Percentiles rank a stretch among this genome's conserved stretches.
Evolutionary conservation across 1,140 invertebrate genomes (phyloP).

Genomic region (Coptotermes formosanus): DNA sequence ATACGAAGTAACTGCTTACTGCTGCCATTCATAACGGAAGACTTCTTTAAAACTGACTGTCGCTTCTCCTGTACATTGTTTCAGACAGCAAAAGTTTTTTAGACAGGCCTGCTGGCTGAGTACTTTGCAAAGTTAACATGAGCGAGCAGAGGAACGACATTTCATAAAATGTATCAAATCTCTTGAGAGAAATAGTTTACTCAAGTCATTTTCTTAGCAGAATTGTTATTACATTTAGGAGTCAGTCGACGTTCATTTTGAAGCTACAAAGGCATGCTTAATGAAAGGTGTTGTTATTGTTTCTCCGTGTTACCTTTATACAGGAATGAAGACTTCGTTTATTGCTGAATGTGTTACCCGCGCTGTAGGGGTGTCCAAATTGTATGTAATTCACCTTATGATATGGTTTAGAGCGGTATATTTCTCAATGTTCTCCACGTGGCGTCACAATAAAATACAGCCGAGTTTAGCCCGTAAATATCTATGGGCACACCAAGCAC

Average conservation of each 20-base stretch:
- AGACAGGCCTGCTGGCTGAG: background rate
- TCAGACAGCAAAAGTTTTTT: background rate
- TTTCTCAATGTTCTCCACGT: no score
- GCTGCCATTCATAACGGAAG: background rate
- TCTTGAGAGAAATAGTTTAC: constrained; percentile 16
- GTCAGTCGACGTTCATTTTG: background rate
- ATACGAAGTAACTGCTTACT: no score
- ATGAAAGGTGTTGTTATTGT: background rate
- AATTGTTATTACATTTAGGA: background rate
- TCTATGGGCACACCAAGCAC: no score
- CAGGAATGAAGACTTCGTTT: background rate
- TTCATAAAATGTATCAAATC: constrained; percentile 1
- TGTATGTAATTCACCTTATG: background rate
- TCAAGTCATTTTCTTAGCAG: constrained; percentile 16
- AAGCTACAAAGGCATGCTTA: constrained; percentile 4
- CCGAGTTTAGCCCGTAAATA: no score
- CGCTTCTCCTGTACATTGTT: background rate
- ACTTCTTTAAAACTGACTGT: background rate
- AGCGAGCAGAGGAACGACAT: background rate
- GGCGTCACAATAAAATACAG: no score
- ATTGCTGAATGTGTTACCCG: background rate
- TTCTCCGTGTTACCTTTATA: background rate
- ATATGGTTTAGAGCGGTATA: no score
- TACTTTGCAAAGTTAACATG: background rate
- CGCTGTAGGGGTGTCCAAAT: background rate